Evolutionary conservation across 1,140 invertebrate species (phyloP), one percentile per base, ranked within the genome.

Genomic region (Drosophila rhopaloa): DNA sequence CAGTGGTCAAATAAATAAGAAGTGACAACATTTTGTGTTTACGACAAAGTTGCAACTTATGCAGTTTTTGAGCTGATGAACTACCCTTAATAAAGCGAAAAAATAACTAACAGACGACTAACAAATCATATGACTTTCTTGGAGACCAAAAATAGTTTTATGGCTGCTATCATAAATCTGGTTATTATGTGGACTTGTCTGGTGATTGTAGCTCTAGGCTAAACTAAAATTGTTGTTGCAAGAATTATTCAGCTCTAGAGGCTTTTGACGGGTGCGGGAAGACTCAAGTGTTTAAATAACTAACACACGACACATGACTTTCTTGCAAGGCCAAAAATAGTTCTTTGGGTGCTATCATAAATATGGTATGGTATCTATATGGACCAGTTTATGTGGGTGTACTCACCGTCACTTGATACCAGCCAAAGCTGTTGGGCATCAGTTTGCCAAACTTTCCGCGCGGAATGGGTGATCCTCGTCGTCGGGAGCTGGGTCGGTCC

Each of bases 351-450:
- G 5, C 29, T 5, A 8, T n/a, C 14, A 19, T 48, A 61, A 48
- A 41, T 66, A 13, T 61, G 63, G 16, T 67, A 67, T 68, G 29
- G 16, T 67, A 67, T 68, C 62, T 46, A 68, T 68, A 68, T 65
- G 43, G 1, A 44, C 24, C 50, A 5, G 60, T 54, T 57, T 79
- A 41, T 32, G 6, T 8, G 47, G 13, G 40, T 35, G 32, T 27
- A 91, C 91, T 92, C 56, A 92, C 91, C 80, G 89, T 83, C 5
- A 92, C 74, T 79, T 92, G 91, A 56, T 92, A 92, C 91, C 91
- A 92, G 46, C 91, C 91, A 78, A 65, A 75, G 19, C 24, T 51
- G 76, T 79, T 92, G 37, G 68, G 77, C 37, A 79, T 50, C 2
- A 86, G 76, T 76, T 91, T 90, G 37, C 74, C 85, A 41, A 92